These are phyloP conservation scores for Trichonephila clavata DNA, from an alignment of 1,140 invertebrate genomes.

Conservation along the genomic window DNA sequence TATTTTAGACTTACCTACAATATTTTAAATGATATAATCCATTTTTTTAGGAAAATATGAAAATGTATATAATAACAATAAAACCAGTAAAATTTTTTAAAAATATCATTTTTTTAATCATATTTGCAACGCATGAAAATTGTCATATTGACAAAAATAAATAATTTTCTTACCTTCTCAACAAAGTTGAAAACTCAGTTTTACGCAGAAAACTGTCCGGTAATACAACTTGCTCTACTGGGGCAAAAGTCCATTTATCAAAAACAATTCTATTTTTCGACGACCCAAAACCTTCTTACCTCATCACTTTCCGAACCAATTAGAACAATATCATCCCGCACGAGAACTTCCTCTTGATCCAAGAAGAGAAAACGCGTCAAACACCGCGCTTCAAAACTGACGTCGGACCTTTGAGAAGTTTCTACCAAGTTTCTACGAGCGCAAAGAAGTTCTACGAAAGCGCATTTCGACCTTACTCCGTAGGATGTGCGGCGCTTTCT, in stretches of 20 bases:
- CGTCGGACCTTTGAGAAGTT: slow-evolving; percentile 33
- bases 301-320: not conserved
- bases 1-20: not conserved
- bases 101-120: no score
- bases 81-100: no score
- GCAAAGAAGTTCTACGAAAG: not conserved
- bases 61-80: no score
- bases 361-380: not conserved
- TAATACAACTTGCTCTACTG: not conserved
- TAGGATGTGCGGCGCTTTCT: slow-evolving; percentile 47
- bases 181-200: not conserved
- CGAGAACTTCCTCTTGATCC: not conserved
- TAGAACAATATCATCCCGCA: not conserved
- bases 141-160: not conserved
- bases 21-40: not conserved
- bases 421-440: slow-evolving; percentile 29
- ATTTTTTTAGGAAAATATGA: not conserved
- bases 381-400: slow-evolving; percentile 44
- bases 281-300: not conserved
- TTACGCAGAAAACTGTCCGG: not conserved
- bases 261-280: not conserved
- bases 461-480: slow-evolving; percentile 32
- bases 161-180: not conserved
- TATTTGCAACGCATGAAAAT: no score
- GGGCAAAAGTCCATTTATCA: not conserved